These are phyloP conservation scores for Atractosteus spatula DNA, from an alignment of 2,113 vertebrate genomes.

Conservation along the genomic window DNA sequence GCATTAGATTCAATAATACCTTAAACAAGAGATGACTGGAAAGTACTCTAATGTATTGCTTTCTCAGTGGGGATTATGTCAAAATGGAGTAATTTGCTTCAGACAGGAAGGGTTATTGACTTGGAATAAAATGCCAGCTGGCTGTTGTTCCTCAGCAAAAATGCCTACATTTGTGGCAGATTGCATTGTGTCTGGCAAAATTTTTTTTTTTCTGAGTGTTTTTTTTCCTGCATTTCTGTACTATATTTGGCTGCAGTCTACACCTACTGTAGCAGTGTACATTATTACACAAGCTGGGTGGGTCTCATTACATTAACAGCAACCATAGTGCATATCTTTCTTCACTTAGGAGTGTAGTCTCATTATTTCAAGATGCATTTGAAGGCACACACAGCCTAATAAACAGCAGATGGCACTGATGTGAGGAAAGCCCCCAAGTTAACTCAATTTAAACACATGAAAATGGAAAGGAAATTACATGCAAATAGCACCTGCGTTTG, in stretches of 20 bases:
- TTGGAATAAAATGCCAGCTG: slow-evolving; percentile 17
- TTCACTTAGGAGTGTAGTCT: slow-evolving; percentile 24
- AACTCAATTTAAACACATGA: slow-evolving; percentile 21
- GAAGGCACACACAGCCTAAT: slow-evolving; percentile 24
- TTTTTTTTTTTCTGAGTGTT: slow-evolving; percentile 21
- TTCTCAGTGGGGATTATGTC: slow-evolving; percentile 18
- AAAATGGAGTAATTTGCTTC: slow-evolving; percentile 27
- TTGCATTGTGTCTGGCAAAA: slow-evolving; percentile 14
- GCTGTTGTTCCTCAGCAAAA: slow-evolving; percentile 18
- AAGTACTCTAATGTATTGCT: slow-evolving; percentile 30
- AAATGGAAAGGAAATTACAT: slow-evolving; percentile 13
- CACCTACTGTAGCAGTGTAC: not conserved
- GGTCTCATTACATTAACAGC: slow-evolving; percentile 18
- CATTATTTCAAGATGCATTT: slow-evolving; percentile 25
- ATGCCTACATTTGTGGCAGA: slow-evolving; percentile 9
- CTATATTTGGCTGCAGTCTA: not conserved
- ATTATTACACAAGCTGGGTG: slow-evolving; percentile 21
- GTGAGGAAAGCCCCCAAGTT: slow-evolving; percentile 35
- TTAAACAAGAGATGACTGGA: slow-evolving; percentile 41
- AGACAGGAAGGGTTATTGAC: slow-evolving; percentile 17
- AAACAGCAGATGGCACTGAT: slow-evolving; percentile 38
- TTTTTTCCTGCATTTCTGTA: not conserved
- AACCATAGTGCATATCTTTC: not conserved
- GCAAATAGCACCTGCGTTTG: slow-evolving; percentile 30
- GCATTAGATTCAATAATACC: slow-evolving; percentile 30